These are phyloP conservation scores for Agrochola lota DNA, from an alignment of 2,888 invertebrate species.

Conservation along the genomic window DNA sequence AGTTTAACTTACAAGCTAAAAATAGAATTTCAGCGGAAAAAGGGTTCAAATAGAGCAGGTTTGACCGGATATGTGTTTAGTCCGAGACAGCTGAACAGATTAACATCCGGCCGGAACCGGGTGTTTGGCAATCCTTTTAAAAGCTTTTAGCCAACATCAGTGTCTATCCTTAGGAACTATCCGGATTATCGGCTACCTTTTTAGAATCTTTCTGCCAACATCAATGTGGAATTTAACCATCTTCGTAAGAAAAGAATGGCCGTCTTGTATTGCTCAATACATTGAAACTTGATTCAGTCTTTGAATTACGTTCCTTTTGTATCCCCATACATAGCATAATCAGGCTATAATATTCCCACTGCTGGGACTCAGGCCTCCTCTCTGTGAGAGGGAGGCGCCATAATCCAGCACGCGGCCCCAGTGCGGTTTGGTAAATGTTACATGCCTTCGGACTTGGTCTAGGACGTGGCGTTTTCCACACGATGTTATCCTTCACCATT, in stretches of 20 bases:
- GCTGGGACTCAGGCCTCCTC: no score
- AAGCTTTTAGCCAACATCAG: not conserved
- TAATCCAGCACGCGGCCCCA: no score
- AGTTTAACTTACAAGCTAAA: not conserved
- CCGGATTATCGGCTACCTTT: not conserved
- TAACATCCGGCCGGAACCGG: slow-evolving; percentile 14
- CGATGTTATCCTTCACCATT: no score
- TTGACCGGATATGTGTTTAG: slow-evolving; percentile 4
- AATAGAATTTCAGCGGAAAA: not conserved
- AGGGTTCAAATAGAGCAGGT: not conserved
- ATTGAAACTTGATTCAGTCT: not conserved
- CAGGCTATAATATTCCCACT: no score
- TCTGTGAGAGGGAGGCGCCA: no score
- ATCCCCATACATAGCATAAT: no score
- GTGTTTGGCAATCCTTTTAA: slow-evolving; percentile 17
- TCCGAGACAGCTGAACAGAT: not conserved
- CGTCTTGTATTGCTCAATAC: not conserved
- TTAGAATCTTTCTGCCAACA: not conserved
- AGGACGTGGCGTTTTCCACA: no score
- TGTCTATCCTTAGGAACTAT: not conserved
- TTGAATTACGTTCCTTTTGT: not conserved
- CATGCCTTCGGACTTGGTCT: no score
- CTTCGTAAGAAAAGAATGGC: not conserved
- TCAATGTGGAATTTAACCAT: not conserved
- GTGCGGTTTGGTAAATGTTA: no score